Evolutionary conservation across 2,797 vertebrate species (phyloP), one percentile per base, ranked within the genome.

Genomic region (Microhierax caerulescens): DNA sequence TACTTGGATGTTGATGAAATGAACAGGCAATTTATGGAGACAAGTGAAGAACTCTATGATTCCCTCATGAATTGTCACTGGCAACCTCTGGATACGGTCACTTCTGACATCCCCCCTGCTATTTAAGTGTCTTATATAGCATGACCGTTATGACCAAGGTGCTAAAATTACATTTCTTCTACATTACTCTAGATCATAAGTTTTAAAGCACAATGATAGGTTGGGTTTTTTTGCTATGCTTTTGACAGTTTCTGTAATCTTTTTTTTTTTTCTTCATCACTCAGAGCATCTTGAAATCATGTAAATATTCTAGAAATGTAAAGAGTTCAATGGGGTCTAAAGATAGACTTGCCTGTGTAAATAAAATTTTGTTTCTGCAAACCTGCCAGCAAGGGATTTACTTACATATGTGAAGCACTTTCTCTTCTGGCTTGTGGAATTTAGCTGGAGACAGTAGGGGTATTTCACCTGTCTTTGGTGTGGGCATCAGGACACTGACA

Each of bases 11-110:
- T 99, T 96, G 99, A 99, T 65, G 97, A 98, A 87, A 98, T 99
- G 98, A 99, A 99, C 98, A 98, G 97, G 93, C 98, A 99, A 54
- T 99, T 98, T 96, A 99, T 99, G 98, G 98, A 99, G 95, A 98
- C 98, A 95, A 99, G 99, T 30, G 99, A 99, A 98, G 99, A 99
- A 95, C 98, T 99, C 36, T 99, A 99, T 3, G 98, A 99, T 48
- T 98, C 99, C 43, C 98, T 99, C 95, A 99, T 99, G 99, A 97
- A 97, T 96, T 99, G 98, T 97, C 99, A 98, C 96, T 99, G 99
- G 99, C 99, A 99, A 69, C 98, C 99, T 53, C 95, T 99, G 97
- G 99, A 99, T 97, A 98, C 98, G 74, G 97, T 99, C 82, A 97
- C 98, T 64, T 99, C 98, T 14, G 96, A 98, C 72, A 98, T 99